Conservation (phyloP, 2,888 invertebrate genomes). For the Apamea monoglypha region DNA sequence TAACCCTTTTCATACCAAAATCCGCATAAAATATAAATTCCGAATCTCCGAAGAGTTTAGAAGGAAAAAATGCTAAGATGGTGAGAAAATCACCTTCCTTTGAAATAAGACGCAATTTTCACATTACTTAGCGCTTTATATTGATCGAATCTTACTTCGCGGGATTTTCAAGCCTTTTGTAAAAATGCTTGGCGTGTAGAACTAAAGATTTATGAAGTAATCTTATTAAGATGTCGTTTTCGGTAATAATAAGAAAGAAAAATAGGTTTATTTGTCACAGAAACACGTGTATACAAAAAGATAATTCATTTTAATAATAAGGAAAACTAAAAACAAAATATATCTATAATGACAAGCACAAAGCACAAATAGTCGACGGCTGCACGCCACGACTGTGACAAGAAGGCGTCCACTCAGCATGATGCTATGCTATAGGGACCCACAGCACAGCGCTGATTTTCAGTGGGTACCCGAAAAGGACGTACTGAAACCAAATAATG, state of each 20-base stretch:
- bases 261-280: no score
- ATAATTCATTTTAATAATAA: no score
- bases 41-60: slow-evolving; percentile 20
- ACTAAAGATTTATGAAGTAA: slow-evolving; percentile 23
- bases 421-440: no score
- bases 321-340: no score
- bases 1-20: slow-evolving; percentile 40
- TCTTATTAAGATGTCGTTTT: slow-evolving; percentile 31
- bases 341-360: no score
- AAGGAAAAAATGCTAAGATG: slow-evolving; percentile 40
- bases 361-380: no score
- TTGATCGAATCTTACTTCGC: slow-evolving; percentile 44
- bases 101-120: slow-evolving; percentile 51
- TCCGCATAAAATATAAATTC: slow-evolving; percentile 45
- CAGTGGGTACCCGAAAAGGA: no score
- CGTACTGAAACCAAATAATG: no score
- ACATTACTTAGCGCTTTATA: slow-evolving; percentile 49
- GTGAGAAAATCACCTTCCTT: slow-evolving; percentile 37
- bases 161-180: slow-evolving; percentile 22
- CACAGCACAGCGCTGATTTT: no score
- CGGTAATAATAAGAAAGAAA: neutral
- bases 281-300: no score
- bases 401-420: no score
- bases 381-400: no score
- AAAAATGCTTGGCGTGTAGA: slow-evolving; percentile 40